These are phyloP conservation scores for Phoxinus phoxinus DNA, from an alignment of 2,113 vertebrate species.

Conservation along the genomic window DNA sequence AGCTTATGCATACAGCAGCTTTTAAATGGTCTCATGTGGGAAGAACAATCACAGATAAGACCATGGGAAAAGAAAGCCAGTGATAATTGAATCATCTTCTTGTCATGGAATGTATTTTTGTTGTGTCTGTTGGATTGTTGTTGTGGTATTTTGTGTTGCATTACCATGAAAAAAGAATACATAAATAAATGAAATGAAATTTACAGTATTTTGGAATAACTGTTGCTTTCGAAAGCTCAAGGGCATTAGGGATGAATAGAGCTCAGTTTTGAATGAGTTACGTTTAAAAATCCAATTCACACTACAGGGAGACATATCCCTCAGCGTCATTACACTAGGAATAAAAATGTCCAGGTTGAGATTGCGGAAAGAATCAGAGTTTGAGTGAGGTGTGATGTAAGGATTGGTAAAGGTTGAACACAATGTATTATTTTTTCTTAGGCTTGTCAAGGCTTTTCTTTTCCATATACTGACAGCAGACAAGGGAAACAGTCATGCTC, in stretches of 20 bases:
- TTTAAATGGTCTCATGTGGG: background rate
- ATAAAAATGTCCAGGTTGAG: background rate
- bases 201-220: background rate
- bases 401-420: background rate
- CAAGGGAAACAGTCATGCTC: background rate
- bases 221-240: background rate
- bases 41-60: background rate
- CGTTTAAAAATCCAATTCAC: background rate
- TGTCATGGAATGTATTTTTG: too few relatives aligned
- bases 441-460: background rate
- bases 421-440: background rate
- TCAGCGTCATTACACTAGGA: background rate
- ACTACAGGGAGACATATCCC: background rate
- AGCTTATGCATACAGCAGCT: background rate
- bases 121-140: too few relatives aligned
- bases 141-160: too few relatives aligned
- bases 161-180: too few relatives aligned
- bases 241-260: background rate
- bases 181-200: too few relatives aligned
- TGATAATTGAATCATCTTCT: background rate
- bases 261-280: background rate
- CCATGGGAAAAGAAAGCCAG: background rate
- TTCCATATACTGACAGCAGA: background rate
- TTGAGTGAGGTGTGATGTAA: background rate
- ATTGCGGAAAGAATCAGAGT: background rate